Evolutionary conservation across 2,797 vertebrate species (phyloP).

Genomic region (Rhinella marina): DNA sequence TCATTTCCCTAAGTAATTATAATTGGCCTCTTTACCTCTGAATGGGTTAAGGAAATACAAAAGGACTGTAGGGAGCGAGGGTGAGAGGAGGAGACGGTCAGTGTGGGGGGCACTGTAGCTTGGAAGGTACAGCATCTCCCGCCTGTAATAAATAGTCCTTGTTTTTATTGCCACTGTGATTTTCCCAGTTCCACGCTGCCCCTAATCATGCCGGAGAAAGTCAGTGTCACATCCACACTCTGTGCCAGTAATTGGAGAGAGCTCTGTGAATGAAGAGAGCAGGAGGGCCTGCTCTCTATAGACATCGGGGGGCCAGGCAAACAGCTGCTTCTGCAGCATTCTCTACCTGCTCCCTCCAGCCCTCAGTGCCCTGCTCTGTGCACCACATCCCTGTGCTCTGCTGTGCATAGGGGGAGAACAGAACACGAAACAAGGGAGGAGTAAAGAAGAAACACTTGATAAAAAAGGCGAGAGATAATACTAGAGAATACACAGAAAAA

Average conservation of each 20-base stretch:
- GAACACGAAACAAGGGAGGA: conserved; percentile 13
- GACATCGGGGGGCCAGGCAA: conserved; percentile 61
- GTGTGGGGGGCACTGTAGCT: conserved; percentile 50
- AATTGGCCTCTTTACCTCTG: conserved; percentile 31
- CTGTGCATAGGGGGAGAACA: conserved; percentile 29
- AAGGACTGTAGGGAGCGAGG: conserved; percentile 19
- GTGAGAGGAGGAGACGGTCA: conserved; percentile 55
- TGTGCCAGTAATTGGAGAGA: conserved; percentile 61
- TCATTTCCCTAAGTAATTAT: background rate
- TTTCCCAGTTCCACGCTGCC: conserved; percentile 64
- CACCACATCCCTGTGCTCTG: conserved; percentile 54
- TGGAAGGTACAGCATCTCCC: conserved; percentile 58
- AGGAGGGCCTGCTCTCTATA: conserved; percentile 58
- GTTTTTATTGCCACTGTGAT: conserved; percentile 63
- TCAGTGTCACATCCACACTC: conserved; percentile 62
- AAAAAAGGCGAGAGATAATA: background rate
- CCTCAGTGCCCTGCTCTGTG: conserved; percentile 56
- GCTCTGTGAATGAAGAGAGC: conserved; percentile 61
- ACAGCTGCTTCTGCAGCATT: conserved; percentile 59
- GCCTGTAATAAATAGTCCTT: conserved; percentile 62
- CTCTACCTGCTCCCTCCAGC: conserved; percentile 47
- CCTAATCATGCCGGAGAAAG: conserved; percentile 61
- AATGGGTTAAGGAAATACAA: conserved; percentile 46
- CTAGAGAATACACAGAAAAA: conserved; percentile 7
- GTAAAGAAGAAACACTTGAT: conserved; percentile 7